A percentile compares a stretch with the other conserved stretches of the same genome.
Evolutionary conservation across 2,797 vertebrate species (phyloP).

Genomic region (Manis crassicaudata): DNA sequence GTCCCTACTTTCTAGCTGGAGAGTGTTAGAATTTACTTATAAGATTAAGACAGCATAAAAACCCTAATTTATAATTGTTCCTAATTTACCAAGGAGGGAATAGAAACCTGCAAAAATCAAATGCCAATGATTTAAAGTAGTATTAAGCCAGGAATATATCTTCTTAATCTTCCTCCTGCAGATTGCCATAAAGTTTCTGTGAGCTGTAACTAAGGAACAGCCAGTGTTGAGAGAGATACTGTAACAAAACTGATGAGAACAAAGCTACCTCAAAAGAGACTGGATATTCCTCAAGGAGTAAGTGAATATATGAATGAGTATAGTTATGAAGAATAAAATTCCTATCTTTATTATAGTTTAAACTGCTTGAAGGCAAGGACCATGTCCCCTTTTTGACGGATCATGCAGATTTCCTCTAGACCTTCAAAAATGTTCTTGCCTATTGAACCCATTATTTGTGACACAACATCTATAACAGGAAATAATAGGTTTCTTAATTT

Average conservation of each 20-base stretch:
- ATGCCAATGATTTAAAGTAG: background rate
- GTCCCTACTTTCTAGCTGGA: background rate
- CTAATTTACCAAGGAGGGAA: background rate
- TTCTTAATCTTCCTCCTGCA: background rate
- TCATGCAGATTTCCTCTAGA: background rate
- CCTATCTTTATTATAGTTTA: background rate
- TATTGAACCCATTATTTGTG: background rate
- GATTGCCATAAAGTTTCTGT: background rate
- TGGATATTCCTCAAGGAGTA: background rate
- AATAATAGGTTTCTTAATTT: background rate
- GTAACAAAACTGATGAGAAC: background rate
- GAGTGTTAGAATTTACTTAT: background rate
- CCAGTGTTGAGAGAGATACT: no score
- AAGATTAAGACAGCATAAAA: background rate
- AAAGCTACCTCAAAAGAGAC: background rate
- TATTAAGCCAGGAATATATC: background rate
- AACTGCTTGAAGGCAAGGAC: background rate
- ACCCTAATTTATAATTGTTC: background rate
- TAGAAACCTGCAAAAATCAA: background rate
- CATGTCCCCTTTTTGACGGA: background rate
- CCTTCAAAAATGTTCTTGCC: background rate
- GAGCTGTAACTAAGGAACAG: no score
- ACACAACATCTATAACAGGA: background rate
- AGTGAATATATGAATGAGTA: background rate
- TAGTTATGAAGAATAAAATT: background rate